phyloP scores from a whole-genome alignment of 1,140 invertebrate species.

The Caenorhabditis latens region DNA sequence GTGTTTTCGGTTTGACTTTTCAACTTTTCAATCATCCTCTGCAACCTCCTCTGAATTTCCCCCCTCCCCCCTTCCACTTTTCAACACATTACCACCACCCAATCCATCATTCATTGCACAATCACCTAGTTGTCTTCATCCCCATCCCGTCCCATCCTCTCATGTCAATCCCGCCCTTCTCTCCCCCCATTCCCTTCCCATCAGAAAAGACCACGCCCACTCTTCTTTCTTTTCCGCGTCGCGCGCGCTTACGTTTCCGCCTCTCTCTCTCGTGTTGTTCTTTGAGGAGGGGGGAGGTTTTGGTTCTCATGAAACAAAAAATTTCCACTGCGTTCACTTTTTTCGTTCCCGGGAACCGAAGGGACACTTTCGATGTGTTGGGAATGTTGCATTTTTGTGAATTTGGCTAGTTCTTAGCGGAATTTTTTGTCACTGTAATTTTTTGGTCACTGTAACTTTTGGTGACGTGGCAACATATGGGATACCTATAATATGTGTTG shows the following conservation, averaged over 20 bases:
- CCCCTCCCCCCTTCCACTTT: no score
- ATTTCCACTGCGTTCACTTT: background rate
- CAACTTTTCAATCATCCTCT: background rate
- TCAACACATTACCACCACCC: background rate
- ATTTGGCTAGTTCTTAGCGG: no score
- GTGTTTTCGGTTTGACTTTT: background rate
- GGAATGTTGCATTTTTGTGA: no score
- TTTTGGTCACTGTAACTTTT: no score
- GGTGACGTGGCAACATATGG: no score
- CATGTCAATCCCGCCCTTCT: conserved; percentile 45
- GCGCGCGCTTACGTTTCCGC: conserved; percentile 2
- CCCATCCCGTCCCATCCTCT: no score
- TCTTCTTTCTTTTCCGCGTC: background rate
- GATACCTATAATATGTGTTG: no score
- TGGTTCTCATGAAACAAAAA: conserved; percentile 26
- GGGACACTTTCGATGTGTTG: no score
- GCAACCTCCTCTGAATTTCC: no score
- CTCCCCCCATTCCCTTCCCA: background rate
- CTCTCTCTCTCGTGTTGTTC: background rate
- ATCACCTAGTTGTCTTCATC: conserved; percentile 30
- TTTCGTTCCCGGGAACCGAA: no score
- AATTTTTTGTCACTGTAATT: no score
- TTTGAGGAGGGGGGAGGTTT: background rate
- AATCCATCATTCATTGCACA: conserved; percentile 44
- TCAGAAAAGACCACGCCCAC: background rate